A percentile compares a stretch with the other conserved stretches of the same genome.
phyloP scores from a whole-genome alignment of 1,140 invertebrate genomes.

The Drosophila kepulauana region DNA sequence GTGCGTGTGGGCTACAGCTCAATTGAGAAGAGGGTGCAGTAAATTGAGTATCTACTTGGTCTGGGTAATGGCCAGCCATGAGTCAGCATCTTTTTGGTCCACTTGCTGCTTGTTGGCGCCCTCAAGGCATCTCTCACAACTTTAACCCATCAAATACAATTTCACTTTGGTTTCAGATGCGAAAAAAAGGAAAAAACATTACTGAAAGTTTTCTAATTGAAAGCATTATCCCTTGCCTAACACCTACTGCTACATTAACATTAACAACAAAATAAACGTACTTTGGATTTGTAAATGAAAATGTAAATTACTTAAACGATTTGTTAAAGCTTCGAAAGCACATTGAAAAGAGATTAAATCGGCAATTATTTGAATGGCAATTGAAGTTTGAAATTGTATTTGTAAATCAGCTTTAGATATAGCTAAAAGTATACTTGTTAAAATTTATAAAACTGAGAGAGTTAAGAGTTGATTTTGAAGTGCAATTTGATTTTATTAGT shows the following conservation, averaged over 20 bases:
- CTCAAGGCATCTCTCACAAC: neutral
- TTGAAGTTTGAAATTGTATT: neutral
- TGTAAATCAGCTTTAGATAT: neutral
- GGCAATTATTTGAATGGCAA: neutral
- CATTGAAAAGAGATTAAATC: neutral
- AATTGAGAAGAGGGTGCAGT: conserved; percentile 49
- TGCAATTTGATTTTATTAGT: no score
- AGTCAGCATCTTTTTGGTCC: conserved; percentile 52
- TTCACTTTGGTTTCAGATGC: conserved; percentile 10
- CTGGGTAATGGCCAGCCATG: conserved; percentile 61
- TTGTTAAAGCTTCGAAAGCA: neutral
- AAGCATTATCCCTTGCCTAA: conserved; percentile 15
- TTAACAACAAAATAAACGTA: neutral
- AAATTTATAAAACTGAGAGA: neutral
- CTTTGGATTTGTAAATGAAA: conserved; percentile 8
- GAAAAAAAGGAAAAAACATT: neutral
- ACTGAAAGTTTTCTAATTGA: conserved; percentile 31
- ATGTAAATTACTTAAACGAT: conserved; percentile 18
- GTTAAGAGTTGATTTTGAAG: no score
- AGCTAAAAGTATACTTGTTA: neutral
- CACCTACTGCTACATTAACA: neutral
- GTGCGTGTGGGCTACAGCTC: conserved; percentile 28
- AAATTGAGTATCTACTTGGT: conserved; percentile 15
- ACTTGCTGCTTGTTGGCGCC: neutral
- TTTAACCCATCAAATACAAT: conserved; percentile 11